Conservation (phyloP, 1,140 invertebrate genomes). For the Dendroctonus ponderosae region DNA sequence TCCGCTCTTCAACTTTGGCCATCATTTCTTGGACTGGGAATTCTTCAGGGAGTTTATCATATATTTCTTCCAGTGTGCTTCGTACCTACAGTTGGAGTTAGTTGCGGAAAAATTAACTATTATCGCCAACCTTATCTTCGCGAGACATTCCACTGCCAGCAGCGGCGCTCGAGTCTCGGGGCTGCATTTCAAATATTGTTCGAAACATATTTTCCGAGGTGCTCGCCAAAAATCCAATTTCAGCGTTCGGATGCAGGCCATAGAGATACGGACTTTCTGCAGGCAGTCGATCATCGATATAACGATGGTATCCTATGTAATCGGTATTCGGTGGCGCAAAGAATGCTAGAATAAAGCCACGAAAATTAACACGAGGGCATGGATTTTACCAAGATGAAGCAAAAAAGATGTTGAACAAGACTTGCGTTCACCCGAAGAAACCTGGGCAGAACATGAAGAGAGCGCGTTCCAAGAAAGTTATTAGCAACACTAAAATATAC, state of each 20-base stretch:
- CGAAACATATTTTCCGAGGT: slow-evolving; percentile 84
- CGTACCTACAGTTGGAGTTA: slow-evolving; percentile 62
- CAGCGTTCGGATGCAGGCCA: slow-evolving; percentile 91
- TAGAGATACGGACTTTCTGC: slow-evolving; percentile 87
- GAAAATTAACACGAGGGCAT: too few relatives aligned
- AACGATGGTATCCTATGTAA: slow-evolving; percentile 82
- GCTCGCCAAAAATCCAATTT: slow-evolving; percentile 89
- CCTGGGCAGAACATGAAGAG: neutral
- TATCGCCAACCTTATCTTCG: slow-evolving; percentile 72
- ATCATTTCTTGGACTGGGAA: slow-evolving; percentile 87
- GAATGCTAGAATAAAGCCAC: slow-evolving; percentile 45
- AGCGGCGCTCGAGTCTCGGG: slow-evolving; percentile 70
- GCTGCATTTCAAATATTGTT: slow-evolving; percentile 91
- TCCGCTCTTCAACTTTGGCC: slow-evolving; percentile 83
- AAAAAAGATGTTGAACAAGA: neutral
- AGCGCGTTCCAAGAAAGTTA: neutral
- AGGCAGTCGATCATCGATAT: slow-evolving; percentile 86
- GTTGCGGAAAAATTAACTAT: neutral
- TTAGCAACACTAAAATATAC: slow-evolving; percentile 40
- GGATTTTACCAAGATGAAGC: neutral
- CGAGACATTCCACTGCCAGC: slow-evolving; percentile 63
- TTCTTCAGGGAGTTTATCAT: slow-evolving; percentile 85
- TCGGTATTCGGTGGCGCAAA: slow-evolving; percentile 81
- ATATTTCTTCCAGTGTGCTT: slow-evolving; percentile 78
- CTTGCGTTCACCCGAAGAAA: slow-evolving; percentile 50